Evolutionary conservation across 2,888 invertebrate genomes (phyloP).

Genomic region (Scelioninae gen. 2): DNA sequence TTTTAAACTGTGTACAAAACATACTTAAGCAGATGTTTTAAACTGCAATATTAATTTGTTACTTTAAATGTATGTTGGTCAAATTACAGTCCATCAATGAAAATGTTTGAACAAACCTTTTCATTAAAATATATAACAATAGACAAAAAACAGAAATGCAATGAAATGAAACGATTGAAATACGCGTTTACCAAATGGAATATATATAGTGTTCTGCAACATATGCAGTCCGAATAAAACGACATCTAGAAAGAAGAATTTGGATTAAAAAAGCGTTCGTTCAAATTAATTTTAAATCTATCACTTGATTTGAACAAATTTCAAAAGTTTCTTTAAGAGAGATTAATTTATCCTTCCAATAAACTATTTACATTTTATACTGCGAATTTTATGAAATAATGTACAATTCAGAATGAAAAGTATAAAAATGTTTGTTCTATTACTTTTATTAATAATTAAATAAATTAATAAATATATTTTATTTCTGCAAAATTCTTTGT

Average conservation of each 20-base stretch:
- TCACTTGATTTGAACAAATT: constrained; percentile 52
- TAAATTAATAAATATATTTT: too few species aligned
- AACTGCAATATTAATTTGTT: constrained; percentile 6
- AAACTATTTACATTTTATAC: neutral
- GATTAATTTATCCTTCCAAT: neutral
- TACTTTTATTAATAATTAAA: too few species aligned
- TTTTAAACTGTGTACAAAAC: too few species aligned
- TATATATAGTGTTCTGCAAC: constrained; percentile 58
- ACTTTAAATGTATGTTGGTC: too few species aligned
- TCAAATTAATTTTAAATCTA: neutral
- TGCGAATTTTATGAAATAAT: constrained; percentile 7
- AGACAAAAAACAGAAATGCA: constrained; percentile 30
- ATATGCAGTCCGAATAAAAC: constrained; percentile 57
- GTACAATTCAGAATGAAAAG: too few species aligned
- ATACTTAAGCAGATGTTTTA: too few species aligned
- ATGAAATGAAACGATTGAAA: constrained; percentile 33
- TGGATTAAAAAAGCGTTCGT: constrained; percentile 24
- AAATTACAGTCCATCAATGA: constrained; percentile 37
- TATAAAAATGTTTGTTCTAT: too few species aligned
- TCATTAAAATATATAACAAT: constrained; percentile 14
- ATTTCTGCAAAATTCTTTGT: too few species aligned
- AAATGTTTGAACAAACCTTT: constrained; percentile 23
- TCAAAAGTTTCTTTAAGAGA: too few species aligned
- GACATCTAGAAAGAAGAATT: constrained; percentile 56
- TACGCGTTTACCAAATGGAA: constrained; percentile 57